Conservation (phyloP, 2,888 invertebrate species). For the Conops quadrifasciatus region DNA sequence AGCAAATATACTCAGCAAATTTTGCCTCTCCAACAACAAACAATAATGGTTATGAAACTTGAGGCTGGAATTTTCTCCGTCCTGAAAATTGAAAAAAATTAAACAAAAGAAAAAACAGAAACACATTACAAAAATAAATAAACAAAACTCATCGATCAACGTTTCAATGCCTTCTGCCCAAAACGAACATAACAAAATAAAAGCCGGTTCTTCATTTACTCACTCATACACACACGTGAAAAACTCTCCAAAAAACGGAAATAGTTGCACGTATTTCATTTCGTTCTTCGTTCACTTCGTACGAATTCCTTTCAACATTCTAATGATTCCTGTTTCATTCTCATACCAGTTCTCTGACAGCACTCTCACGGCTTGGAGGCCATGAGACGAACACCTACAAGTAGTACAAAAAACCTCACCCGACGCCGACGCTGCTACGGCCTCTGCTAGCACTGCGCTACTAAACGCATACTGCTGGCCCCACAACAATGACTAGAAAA, state of each 20-base stretch:
- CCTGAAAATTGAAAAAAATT: neutral
- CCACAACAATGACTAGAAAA: too few species aligned
- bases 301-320: too few species aligned
- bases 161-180: slow-evolving; percentile 7
- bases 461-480: neutral
- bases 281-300: slow-evolving; percentile 1
- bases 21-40: neutral
- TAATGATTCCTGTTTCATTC: too few species aligned
- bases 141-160: slow-evolving; percentile 16
- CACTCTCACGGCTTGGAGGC: neutral
- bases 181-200: slow-evolving; percentile 1
- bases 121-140: neutral
- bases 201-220: slow-evolving; percentile 24
- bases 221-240: too few species aligned
- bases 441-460: neutral
- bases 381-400: neutral
- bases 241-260: too few species aligned
- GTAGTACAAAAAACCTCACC: too few species aligned
- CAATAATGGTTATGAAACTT: slow-evolving; percentile 2
- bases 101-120: neutral
- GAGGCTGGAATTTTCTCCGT: slow-evolving; percentile 9
- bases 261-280: too few species aligned
- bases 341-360: neutral
- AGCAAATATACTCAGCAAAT: neutral
- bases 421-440: neutral